A percentile compares a stretch with the other conserved stretches of the same genome.
Conservation (phyloP, 2,113 vertebrate species). For the Paracanthobrama guichenoti region DNA sequence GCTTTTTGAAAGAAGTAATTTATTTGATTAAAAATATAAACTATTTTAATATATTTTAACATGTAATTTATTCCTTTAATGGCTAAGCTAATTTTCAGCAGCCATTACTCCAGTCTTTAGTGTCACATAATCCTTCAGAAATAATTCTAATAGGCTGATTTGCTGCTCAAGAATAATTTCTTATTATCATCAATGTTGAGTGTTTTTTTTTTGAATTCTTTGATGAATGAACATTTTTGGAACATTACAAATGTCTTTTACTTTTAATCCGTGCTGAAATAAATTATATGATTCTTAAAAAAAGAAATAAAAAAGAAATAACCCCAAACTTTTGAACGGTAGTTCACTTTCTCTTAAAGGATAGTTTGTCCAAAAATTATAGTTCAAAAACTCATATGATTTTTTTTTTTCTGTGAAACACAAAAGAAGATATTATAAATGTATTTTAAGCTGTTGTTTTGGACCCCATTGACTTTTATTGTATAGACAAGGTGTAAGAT, state of each 20-base stretch:
- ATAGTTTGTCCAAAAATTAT: neutral
- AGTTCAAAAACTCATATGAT: neutral
- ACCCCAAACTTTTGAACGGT: neutral
- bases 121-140: neutral
- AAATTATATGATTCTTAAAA: neutral
- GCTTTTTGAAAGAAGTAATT: neutral
- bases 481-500: neutral
- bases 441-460: neutral
- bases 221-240: neutral
- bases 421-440: neutral
- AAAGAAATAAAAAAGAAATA: neutral
- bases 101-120: too few relatives aligned
- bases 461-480: neutral
- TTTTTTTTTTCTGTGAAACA: neutral
- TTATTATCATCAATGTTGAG: neutral
- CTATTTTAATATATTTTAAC: too few relatives aligned
- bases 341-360: neutral
- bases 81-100: neutral
- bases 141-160: neutral
- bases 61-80: too few relatives aligned
- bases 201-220: neutral
- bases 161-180: neutral
- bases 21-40: neutral
- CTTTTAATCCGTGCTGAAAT: neutral
- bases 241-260: neutral